Evolutionary conservation across 2,113 vertebrate genomes (phyloP).

Genomic region (Pitta sordida): DNA sequence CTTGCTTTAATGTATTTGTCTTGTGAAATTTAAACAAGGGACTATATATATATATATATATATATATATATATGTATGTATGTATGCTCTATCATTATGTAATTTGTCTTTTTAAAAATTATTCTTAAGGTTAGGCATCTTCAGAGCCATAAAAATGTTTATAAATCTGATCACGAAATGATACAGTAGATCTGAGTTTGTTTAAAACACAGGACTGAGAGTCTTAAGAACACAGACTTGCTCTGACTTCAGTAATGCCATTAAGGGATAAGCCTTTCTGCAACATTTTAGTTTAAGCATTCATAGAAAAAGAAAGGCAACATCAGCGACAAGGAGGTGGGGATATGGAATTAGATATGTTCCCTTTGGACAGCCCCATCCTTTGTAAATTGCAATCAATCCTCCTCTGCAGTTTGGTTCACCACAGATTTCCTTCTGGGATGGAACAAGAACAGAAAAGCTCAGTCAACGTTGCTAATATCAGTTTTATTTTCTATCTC

Average conservation of each 20-base stretch:
- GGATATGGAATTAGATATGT: not conserved
- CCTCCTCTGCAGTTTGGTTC: not conserved
- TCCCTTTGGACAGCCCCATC: not conserved
- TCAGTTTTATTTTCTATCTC: not conserved
- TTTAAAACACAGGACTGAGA: not conserved
- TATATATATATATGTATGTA: not conserved
- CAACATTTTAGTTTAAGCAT: not conserved
- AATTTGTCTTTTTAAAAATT: conserved; percentile 25
- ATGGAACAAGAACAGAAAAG: not conserved
- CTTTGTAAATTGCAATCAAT: not conserved
- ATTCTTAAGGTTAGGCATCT: not conserved
- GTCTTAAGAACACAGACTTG: not conserved
- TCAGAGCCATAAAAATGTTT: not conserved
- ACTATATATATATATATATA: not conserved
- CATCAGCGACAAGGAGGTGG: not conserved
- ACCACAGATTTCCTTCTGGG: not conserved
- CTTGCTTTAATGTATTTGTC: conserved; percentile 13
- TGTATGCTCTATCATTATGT: not conserved
- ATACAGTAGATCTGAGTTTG: not conserved
- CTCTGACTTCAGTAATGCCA: not conserved
- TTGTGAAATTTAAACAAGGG: conserved; percentile 21
- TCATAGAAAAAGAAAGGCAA: not conserved
- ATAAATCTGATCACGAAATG: not conserved
- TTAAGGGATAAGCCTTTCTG: not conserved
- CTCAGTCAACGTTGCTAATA: not conserved